A percentile compares a stretch with the other conserved stretches of the same genome.
Evolutionary conservation across 1,140 invertebrate species (phyloP).

Genomic region (Drosophila trapezifrons): DNA sequence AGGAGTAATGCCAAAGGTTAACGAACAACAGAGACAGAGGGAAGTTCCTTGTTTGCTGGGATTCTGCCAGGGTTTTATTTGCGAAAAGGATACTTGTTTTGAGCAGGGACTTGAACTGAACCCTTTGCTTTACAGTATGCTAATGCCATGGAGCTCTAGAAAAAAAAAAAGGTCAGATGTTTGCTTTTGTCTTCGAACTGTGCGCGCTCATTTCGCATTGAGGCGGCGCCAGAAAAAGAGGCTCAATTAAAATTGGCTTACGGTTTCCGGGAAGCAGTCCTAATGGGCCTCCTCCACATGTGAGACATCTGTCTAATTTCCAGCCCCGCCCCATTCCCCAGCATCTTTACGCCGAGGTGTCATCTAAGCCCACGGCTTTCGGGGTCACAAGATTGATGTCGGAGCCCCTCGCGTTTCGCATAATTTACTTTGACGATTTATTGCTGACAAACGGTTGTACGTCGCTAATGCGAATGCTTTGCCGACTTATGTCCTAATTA

Average conservation of each 20-base stretch:
- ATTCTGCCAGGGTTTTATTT: conserved; percentile 6
- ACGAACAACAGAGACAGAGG: not conserved
- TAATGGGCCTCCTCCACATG: conserved; percentile 12
- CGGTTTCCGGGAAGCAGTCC: not conserved
- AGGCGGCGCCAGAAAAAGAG: conserved; percentile 12
- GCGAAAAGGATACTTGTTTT: conserved; percentile 13
- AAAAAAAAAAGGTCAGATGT: conserved; percentile 26
- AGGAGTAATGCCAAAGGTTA: not conserved
- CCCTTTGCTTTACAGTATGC: conserved; percentile 15
- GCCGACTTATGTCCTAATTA: conserved; percentile 58
- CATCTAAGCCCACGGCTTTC: conserved; percentile 13
- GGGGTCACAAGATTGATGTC: conserved; percentile 61
- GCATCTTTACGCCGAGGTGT: conserved; percentile 37
- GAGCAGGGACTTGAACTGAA: conserved; percentile 7
- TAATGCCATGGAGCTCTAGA: conserved; percentile 2
- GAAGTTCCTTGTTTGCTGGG: not conserved
- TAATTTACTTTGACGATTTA: conserved; percentile 60
- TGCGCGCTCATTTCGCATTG: conserved; percentile 22
- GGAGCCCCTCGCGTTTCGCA: conserved; percentile 40
- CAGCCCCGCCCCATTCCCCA: not conserved
- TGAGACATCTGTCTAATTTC: conserved; percentile 42
- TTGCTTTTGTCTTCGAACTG: conserved; percentile 16
- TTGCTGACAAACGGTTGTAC: conserved; percentile 51
- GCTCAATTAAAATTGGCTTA: conserved; percentile 50
- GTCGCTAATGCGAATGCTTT: conserved; percentile 42